Evolutionary conservation across 2,888 invertebrate genomes (phyloP).

Genomic region (Schizotus pectinicornis): DNA sequence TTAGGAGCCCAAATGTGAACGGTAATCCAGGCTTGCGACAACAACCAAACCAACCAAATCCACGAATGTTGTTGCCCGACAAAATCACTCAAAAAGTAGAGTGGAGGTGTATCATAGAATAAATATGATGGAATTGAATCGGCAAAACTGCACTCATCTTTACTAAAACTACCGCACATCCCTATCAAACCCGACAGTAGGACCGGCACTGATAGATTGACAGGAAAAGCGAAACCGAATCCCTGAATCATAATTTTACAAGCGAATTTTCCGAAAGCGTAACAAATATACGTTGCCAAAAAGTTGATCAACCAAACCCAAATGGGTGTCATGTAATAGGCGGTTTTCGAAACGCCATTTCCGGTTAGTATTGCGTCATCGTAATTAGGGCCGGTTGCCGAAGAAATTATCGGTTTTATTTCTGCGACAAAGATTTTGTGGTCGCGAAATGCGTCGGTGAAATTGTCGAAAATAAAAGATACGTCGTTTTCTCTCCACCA

Average conservation of each 20-base stretch:
- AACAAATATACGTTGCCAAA: constrained; percentile 69
- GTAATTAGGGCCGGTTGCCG: constrained; percentile 46
- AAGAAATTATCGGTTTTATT: constrained; percentile 59
- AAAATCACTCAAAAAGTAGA: constrained; percentile 63
- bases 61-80: constrained; percentile 70
- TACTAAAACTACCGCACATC: constrained; percentile 69
- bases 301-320: constrained; percentile 73
- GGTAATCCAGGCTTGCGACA: constrained; percentile 87
- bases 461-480: constrained; percentile 60
- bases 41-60: constrained; percentile 73
- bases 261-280: constrained; percentile 76
- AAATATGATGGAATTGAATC: constrained; percentile 83
- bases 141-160: constrained; percentile 74
- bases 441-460: constrained; percentile 60
- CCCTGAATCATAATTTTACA: constrained; percentile 90
- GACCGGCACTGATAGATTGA: constrained; percentile 77
- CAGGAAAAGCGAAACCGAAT: constrained; percentile 84
- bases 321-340: constrained; percentile 59
- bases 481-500: constrained; percentile 58
- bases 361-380: constrained; percentile 42
- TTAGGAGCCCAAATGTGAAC: constrained; percentile 85
- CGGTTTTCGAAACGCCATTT: constrained; percentile 35
- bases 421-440: constrained; percentile 63
- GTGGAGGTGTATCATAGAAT: constrained; percentile 75
- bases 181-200: constrained; percentile 73